Base-by-base conservation (phyloP, 2,797 vertebrate genomes). In the Anas bernieri region DNA sequence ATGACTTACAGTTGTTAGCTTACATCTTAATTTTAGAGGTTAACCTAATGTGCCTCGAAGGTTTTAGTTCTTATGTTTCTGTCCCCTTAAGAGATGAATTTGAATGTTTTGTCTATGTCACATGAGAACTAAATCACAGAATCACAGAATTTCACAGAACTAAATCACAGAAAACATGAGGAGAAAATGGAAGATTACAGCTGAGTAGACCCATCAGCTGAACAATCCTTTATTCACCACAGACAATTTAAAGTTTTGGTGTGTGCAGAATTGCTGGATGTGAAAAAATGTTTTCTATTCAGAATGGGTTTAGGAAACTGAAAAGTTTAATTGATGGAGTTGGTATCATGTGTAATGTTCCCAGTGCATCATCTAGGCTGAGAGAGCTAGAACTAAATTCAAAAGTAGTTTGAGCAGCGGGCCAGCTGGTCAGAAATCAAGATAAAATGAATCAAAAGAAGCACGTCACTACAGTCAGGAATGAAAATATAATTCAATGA, bases 1-100 rank as follows among this genome's bases (percentile, higher is more conserved):
- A 92, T 91, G n/a, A 74, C 35, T 92, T 93, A 64, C 63, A 88
- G 70, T 92, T 90, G 83, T 74, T 62, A 85, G 31, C 39, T 94
- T 54, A 25, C 2, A 2, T 77, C 95, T 87, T 85, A 78, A 88
- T 92, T 90, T 80, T 82, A 55, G 78, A 94, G 12, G 45, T 76
- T 86, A 94, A 81, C 12, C 16, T 69, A 70, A 67, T 11, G 6
- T 87, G 45, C 67, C 70, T 90, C 76, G 37, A 90, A 83, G 75
- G 15, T 82, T 90, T 94, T 77, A 39, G 55, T 88, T 77, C 46
- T 78, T 90, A 17, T 22, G 15, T 90, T 95, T 96, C 78, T 80
- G 1, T 83, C 79, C n/a, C 37, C 37, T 12, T 8, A 83, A 46
- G 48, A 76, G 22, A 54, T 80, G 33, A 79, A 62, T 61, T 90